Conservation (phyloP, 2,888 invertebrate genomes). For the Aleiodes alternator region DNA sequence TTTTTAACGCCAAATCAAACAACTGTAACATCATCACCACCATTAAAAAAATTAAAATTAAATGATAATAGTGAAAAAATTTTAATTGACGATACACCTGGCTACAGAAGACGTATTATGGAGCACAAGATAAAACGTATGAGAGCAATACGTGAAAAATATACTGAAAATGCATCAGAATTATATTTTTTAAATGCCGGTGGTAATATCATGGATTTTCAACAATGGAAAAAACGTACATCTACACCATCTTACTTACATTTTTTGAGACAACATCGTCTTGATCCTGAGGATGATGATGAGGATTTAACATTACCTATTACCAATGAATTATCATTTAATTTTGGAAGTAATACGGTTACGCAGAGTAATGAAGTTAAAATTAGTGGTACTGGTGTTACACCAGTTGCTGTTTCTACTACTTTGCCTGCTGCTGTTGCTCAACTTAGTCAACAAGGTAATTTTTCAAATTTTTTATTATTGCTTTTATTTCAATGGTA, state of each 20-base stretch:
- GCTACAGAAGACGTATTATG: slow-evolving; percentile 80
- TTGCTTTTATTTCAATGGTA: background rate
- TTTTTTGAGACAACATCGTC: slow-evolving; percentile 85
- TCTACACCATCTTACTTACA: slow-evolving; percentile 85
- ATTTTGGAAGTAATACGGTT: slow-evolving; percentile 46
- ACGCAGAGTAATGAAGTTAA: slow-evolving; percentile 78
- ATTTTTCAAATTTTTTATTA: slow-evolving; percentile 41
- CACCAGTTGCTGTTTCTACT: slow-evolving; percentile 80
- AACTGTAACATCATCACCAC: slow-evolving; percentile 68
- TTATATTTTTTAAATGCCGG: slow-evolving; percentile 91
- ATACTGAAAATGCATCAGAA: slow-evolving; percentile 88
- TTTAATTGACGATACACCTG: slow-evolving; percentile 55
- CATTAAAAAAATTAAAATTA: slow-evolving; percentile 76
- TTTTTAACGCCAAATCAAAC: slow-evolving; percentile 66
- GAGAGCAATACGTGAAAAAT: slow-evolving; percentile 83
- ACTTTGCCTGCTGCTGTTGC: slow-evolving; percentile 80
- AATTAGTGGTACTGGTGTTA: slow-evolving; percentile 78
- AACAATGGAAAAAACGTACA: slow-evolving; percentile 88
- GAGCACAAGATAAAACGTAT: slow-evolving; percentile 84
- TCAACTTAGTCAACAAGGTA: slow-evolving; percentile 80
- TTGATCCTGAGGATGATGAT: slow-evolving; percentile 80
- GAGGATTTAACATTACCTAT: slow-evolving; percentile 72
- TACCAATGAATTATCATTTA: slow-evolving; percentile 39
- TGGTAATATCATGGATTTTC: slow-evolving; percentile 92
- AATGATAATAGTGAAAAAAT: slow-evolving; percentile 73